A percentile compares a stretch with the other conserved stretches of the same genome.
Conservation (phyloP, 2,113 vertebrate species). For the Channa argus region DNA sequence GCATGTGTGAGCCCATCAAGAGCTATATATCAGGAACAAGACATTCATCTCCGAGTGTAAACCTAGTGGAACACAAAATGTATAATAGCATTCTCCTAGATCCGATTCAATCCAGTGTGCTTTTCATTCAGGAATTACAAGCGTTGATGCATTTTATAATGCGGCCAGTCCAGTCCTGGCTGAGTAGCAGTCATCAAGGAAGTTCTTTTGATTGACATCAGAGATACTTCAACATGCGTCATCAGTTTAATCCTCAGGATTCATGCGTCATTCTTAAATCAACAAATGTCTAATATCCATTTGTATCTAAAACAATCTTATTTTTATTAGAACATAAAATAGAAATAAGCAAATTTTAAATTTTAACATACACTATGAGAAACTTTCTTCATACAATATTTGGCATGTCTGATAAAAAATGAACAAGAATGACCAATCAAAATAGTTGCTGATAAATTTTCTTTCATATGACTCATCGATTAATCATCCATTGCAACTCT, state of each 20-base stretch:
- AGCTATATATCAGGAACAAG: slow-evolving; percentile 27
- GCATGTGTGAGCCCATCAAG: slow-evolving; percentile 2
- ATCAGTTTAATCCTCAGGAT: slow-evolving; percentile 56
- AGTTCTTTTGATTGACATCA: slow-evolving; percentile 68
- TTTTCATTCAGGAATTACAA: slow-evolving; percentile 33
- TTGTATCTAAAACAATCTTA: no score
- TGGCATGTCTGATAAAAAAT: no score
- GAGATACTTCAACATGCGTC: slow-evolving; percentile 57
- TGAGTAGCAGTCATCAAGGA: slow-evolving; percentile 34
- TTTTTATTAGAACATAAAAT: no score
- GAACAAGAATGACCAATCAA: no score
- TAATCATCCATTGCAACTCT: neutral
- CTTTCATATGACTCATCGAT: no score
- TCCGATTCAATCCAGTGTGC: slow-evolving; percentile 26
- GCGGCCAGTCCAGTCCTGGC: slow-evolving; percentile 39
- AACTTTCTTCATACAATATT: no score
- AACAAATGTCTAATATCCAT: no score
- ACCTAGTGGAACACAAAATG: slow-evolving; percentile 34
- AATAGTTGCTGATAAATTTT: neutral
- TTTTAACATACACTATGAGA: no score
- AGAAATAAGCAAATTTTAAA: no score
- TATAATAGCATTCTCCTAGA: slow-evolving; percentile 25
- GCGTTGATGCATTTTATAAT: slow-evolving; percentile 34
- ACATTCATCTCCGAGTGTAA: slow-evolving; percentile 33
- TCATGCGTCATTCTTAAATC: slow-evolving; percentile 66